These are phyloP conservation scores for Calyptomena viridis DNA, from an alignment of 2,113 vertebrate species.

Conservation along the genomic window DNA sequence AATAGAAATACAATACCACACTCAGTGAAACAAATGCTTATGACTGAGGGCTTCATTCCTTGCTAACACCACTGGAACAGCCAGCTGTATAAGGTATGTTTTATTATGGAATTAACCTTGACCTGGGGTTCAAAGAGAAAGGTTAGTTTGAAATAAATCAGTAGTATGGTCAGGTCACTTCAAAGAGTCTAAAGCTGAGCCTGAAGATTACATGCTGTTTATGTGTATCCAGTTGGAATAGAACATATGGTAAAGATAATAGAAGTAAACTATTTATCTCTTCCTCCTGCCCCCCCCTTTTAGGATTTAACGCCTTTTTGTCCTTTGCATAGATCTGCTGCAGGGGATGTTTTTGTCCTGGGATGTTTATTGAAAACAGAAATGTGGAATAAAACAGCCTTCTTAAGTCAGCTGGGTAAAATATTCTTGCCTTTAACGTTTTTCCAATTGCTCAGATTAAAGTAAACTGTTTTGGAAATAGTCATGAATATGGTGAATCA, in stretches of 20 bases:
- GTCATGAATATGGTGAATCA: neutral
- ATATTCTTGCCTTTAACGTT: neutral
- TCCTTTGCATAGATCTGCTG: neutral
- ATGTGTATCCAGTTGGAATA: conserved; percentile 67
- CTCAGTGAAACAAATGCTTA: conserved; percentile 55
- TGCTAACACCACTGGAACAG: conserved; percentile 38
- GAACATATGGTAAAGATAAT: conserved; percentile 68
- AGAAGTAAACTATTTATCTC: conserved; percentile 60
- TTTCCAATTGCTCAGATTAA: conserved; percentile 12
- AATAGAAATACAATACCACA: conserved; percentile 69
- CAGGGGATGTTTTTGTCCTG: conserved; percentile 16
- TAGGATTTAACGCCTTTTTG: conserved; percentile 48
- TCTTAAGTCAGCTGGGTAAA: neutral
- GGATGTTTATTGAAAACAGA: conserved; percentile 46
- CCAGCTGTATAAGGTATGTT: conserved; percentile 71
- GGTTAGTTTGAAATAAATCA: conserved; percentile 79
- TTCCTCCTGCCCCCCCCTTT: neutral
- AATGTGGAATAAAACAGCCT: neutral
- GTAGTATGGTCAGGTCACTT: conserved; percentile 75
- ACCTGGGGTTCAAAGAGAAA: conserved; percentile 79
- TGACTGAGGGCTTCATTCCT: conserved; percentile 21
- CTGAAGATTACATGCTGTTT: conserved; percentile 72
- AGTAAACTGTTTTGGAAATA: neutral
- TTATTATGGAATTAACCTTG: conserved; percentile 82
- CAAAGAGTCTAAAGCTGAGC: conserved; percentile 68